These are phyloP conservation scores for Cephus rjabovi DNA, from an alignment of 2,888 invertebrate species.

Conservation along the genomic window DNA sequence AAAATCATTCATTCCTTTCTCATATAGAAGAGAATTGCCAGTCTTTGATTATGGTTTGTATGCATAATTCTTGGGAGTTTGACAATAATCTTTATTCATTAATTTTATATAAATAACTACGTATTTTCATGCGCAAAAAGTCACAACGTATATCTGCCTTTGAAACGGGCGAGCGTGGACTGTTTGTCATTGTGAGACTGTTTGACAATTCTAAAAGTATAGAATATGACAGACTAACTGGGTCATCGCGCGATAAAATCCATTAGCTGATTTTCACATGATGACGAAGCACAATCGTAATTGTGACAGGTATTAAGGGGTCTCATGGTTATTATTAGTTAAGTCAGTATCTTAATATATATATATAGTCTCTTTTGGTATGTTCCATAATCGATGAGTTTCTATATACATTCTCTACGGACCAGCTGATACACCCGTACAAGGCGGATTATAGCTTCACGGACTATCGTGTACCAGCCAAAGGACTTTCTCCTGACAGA, in stretches of 20 bases:
- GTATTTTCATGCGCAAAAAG: background rate
- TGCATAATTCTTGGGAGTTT: background rate
- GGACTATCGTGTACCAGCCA: background rate
- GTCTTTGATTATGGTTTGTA: background rate
- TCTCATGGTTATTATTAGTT: background rate
- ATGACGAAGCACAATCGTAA: background rate
- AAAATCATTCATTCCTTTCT: background rate
- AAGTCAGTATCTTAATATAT: background rate
- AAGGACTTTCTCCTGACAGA: background rate
- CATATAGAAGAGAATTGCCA: background rate
- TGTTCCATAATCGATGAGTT: background rate
- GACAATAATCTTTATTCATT: background rate
- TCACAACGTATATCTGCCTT: background rate
- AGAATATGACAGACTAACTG: background rate
- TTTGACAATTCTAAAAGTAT: background rate
- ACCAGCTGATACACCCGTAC: background rate
- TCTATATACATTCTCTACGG: background rate
- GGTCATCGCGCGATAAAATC: background rate
- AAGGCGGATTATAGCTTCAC: background rate
- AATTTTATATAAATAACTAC: background rate
- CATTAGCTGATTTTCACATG: background rate
- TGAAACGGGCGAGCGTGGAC: background rate
- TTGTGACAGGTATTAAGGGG: background rate
- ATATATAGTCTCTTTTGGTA: background rate
- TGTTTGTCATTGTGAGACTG: background rate